A percentile compares a stretch with the other conserved stretches of the same genome.
phyloP scores from a whole-genome alignment of 2,888 invertebrate species.

The Oligia strigilis region DNA sequence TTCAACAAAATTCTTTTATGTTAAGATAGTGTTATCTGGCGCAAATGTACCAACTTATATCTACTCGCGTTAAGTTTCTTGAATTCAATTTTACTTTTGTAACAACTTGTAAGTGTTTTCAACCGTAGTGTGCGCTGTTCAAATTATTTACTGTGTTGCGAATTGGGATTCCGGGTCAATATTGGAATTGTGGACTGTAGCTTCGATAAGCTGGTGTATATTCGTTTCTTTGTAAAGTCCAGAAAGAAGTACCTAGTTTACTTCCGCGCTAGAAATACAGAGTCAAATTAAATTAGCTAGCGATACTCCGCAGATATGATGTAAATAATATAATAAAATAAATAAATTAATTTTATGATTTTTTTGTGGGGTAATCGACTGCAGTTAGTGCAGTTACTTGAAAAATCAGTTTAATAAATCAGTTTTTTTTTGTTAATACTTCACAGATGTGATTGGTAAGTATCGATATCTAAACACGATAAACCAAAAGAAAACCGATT shows the following conservation, averaged over 20 bases:
- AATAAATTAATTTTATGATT: no score
- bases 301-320: neutral
- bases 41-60: constrained; percentile 64
- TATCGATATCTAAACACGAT: no score
- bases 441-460: no score
- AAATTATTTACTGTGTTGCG: constrained; percentile 51
- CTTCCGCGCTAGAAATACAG: neutral
- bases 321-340: no score
- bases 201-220: neutral
- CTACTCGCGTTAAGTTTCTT: constrained; percentile 57
- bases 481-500: no score
- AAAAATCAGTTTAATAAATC: no score
- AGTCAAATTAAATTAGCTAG: neutral
- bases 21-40: constrained; percentile 65
- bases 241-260: neutral
- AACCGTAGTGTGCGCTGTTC: constrained; percentile 34
- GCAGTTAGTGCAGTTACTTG: no score
- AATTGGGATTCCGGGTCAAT: constrained; percentile 27
- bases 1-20: constrained; percentile 62
- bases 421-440: no score
- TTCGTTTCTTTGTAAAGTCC: neutral
- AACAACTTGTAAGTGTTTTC: constrained; percentile 62
- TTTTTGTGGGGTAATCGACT: no score
- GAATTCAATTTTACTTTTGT: constrained; percentile 65
- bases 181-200: constrained; percentile 12